Conservation (phyloP, 2,113 vertebrate species). For the Melanotaenia duboulayi region DNA sequence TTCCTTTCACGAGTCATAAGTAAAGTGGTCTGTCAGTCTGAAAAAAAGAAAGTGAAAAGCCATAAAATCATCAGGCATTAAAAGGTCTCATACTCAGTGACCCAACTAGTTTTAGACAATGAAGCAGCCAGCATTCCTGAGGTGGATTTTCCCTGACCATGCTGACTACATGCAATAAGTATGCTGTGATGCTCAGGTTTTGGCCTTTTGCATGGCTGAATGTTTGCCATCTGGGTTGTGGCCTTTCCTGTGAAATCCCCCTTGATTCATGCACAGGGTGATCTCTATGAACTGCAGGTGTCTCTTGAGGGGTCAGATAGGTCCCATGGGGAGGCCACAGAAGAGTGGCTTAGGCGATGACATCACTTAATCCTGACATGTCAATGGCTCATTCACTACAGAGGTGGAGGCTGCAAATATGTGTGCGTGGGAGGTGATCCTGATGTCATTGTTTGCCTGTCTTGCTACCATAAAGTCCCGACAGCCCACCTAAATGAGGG, state of each 20-base stretch:
- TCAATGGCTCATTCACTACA: conserved; percentile 30
- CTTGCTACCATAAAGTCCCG: conserved; percentile 12
- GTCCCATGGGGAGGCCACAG: conserved; percentile 53
- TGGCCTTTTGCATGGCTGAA: conserved; percentile 20
- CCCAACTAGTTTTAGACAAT: conserved; percentile 8
- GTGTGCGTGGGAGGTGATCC: conserved; percentile 28
- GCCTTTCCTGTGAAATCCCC: conserved; percentile 39
- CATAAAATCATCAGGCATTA: background rate
- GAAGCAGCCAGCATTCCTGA: conserved; percentile 42
- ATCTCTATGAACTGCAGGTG: conserved; percentile 74
- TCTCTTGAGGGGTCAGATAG: conserved; percentile 56
- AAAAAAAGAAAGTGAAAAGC: background rate
- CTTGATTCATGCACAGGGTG: conserved; percentile 9
- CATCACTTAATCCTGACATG: conserved; percentile 67
- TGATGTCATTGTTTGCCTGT: conserved; percentile 66
- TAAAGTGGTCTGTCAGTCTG: background rate
- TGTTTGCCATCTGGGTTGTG: conserved; percentile 55
- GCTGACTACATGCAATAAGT: conserved; percentile 58
- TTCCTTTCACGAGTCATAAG: background rate
- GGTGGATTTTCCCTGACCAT: conserved; percentile 51
- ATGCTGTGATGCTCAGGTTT: conserved; percentile 49
- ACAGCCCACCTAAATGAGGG: conserved; percentile 59
- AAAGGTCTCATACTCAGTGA: conserved; percentile 18
- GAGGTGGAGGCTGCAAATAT: conserved; percentile 10
- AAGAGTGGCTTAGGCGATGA: conserved; percentile 61